These are phyloP conservation scores for Byasa hedistus DNA, from an alignment of 2,888 invertebrate genomes.

Conservation along the genomic window DNA sequence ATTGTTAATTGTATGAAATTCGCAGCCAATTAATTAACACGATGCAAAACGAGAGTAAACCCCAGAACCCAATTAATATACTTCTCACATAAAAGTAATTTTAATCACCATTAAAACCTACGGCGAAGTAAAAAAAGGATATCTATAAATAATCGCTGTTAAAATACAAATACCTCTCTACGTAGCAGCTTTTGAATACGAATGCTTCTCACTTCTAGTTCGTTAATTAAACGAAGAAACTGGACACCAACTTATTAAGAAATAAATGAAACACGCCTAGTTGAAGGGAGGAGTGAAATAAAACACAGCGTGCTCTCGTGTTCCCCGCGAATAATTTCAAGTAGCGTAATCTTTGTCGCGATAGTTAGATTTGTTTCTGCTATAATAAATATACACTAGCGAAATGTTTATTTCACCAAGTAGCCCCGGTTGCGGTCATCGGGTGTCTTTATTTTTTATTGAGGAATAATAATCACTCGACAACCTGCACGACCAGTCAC, in stretches of 20 bases:
- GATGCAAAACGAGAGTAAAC: conserved; percentile 25
- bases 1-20: conserved; percentile 25
- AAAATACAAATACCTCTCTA: conserved; percentile 57
- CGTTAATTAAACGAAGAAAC: conserved; percentile 64
- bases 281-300: conserved; percentile 47
- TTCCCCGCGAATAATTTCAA: conserved; percentile 45
- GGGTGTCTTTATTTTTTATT: conserved; percentile 48
- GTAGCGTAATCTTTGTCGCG: conserved; percentile 40
- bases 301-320: conserved; percentile 44
- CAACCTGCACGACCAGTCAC: conserved; percentile 38
- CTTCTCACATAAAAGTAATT: conserved; percentile 46
- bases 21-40: conserved; percentile 45
- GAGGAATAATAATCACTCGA: conserved; percentile 45
- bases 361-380: conserved; percentile 29
- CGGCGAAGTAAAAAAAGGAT: conserved; percentile 49
- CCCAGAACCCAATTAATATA: conserved; percentile 38
- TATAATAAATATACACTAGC: conserved; percentile 31
- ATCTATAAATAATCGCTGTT: conserved; percentile 61
- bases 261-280: conserved; percentile 64
- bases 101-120: conserved; percentile 47
- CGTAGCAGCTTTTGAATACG: conserved; percentile 41
- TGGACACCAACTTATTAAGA: conserved; percentile 64
- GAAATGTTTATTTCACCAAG: conserved; percentile 41
- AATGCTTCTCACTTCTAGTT: conserved; percentile 48
- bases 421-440: conserved; percentile 43